These are phyloP conservation scores for Megastigmus dorsalis DNA, from an alignment of 2,888 invertebrate species.

Conservation along the genomic window DNA sequence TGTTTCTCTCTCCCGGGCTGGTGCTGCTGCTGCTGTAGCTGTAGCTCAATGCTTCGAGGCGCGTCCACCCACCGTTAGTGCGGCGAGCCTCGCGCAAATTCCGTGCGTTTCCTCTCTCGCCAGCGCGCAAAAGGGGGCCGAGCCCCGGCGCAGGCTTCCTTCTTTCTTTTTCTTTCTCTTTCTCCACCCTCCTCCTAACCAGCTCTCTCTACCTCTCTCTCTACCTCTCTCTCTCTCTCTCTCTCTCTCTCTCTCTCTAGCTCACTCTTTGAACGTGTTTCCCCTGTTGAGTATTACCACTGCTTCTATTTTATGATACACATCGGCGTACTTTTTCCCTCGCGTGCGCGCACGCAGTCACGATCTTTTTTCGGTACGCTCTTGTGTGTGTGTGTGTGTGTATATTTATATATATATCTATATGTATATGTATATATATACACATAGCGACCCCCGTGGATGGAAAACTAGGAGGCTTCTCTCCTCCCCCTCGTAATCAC, in stretches of 20 bases:
- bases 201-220: not conserved
- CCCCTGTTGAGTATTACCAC: not conserved
- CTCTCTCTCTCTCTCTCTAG: not conserved
- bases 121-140: slow-evolving; percentile 33
- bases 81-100: slow-evolving; percentile 52
- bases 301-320: not conserved
- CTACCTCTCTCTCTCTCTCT: not conserved
- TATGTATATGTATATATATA: not conserved
- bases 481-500: slow-evolving; percentile 54
- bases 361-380: slow-evolving; percentile 11
- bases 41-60: slow-evolving; percentile 52
- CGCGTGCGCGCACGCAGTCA: not conserved
- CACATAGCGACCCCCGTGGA: slow-evolving; percentile 21
- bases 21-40: slow-evolving; percentile 25
- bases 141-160: slow-evolving; percentile 33
- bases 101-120: slow-evolving; percentile 50
- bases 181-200: not conserved
- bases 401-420: not conserved
- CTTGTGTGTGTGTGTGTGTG: not conserved
- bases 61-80: slow-evolving; percentile 52
- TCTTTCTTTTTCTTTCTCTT: slow-evolving; percentile 7
- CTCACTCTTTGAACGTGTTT: not conserved
- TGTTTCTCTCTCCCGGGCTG: slow-evolving; percentile 36
- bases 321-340: too few relatives aligned
- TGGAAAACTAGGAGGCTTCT: slow-evolving; percentile 29